A percentile compares a stretch with the other conserved stretches of the same genome.
Evolutionary conservation across 1,140 invertebrate species (phyloP).

Genomic region (Atopsyche davidsoni): DNA sequence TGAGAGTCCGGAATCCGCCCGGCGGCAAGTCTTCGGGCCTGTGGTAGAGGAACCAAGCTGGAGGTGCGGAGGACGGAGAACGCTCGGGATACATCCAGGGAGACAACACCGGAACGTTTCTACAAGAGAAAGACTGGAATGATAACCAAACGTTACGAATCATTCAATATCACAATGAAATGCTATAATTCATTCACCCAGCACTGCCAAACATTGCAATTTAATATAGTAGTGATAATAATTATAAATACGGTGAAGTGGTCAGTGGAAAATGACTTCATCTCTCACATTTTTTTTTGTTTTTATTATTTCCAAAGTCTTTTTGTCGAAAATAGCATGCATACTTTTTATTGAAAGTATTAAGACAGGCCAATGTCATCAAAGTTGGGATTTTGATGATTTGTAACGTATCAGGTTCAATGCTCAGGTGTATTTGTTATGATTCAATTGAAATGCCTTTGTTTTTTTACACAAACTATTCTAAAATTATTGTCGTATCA

Average conservation of each 20-base stretch:
- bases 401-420: too few species aligned
- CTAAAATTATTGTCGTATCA: too few species aligned
- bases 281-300: too few species aligned
- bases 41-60: slow-evolving; percentile 47
- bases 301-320: too few species aligned
- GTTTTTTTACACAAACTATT: too few species aligned
- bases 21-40: slow-evolving; percentile 61
- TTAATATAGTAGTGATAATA: background rate
- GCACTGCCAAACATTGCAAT: background rate
- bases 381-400: too few species aligned
- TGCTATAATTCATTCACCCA: background rate
- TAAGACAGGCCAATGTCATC: too few species aligned
- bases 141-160: background rate
- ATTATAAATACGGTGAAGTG: background rate
- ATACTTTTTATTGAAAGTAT: too few species aligned
- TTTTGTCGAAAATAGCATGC: too few species aligned
- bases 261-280: background rate
- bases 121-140: background rate
- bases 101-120: background rate
- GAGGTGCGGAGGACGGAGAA: background rate
- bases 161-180: background rate
- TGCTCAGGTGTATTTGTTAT: too few species aligned
- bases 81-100: background rate
- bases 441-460: too few species aligned
- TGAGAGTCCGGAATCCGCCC: slow-evolving; percentile 59